Percentiles rank a stretch among this genome's conserved stretches.
Evolutionary conservation across 2,113 vertebrate genomes (phyloP).

Genomic region (Chaenocephalus aceratus): DNA sequence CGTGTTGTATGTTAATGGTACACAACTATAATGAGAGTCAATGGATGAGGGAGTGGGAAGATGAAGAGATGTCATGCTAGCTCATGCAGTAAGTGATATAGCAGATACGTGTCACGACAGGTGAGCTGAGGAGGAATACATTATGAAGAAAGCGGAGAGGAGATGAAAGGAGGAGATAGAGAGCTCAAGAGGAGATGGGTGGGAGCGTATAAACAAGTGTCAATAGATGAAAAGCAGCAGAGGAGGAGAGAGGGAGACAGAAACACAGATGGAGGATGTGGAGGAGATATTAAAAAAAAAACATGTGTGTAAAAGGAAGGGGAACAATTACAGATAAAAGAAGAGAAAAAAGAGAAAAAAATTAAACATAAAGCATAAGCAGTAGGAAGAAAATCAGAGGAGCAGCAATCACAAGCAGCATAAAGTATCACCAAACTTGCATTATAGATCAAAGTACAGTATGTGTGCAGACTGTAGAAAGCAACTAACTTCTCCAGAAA

Average conservation of each 20-base stretch:
- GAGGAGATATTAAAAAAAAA: slow-evolving; percentile 10
- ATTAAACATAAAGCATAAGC: slow-evolving; percentile 23
- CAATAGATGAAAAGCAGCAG: slow-evolving; percentile 43
- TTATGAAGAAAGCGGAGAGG: slow-evolving; percentile 60
- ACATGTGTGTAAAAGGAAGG: neutral
- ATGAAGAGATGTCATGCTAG: slow-evolving; percentile 62
- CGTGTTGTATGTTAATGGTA: slow-evolving; percentile 46
- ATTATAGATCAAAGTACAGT: slow-evolving; percentile 76
- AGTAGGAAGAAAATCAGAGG: slow-evolving; percentile 35
- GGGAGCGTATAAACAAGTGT: slow-evolving; percentile 58
- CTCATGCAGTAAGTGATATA: slow-evolving; percentile 60
- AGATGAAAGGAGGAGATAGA: slow-evolving; percentile 64
- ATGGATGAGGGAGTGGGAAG: slow-evolving; percentile 32
- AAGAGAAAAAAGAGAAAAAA: slow-evolving; percentile 12
- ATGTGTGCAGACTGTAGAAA: slow-evolving; percentile 51
- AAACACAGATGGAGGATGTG: slow-evolving; percentile 1
- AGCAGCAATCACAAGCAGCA: slow-evolving; percentile 52
- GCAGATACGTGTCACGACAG: slow-evolving; percentile 72
- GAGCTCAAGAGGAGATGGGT: slow-evolving; percentile 43
- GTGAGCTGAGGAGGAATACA: slow-evolving; percentile 77
- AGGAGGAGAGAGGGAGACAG: slow-evolving; percentile 9
- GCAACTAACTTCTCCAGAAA: slow-evolving; percentile 33
- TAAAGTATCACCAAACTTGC: slow-evolving; percentile 60
- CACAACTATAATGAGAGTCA: slow-evolving; percentile 64
- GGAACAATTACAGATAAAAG: neutral